phyloP scores from a whole-genome alignment of 1,140 invertebrate genomes.

The Chrysoperla carnea region DNA sequence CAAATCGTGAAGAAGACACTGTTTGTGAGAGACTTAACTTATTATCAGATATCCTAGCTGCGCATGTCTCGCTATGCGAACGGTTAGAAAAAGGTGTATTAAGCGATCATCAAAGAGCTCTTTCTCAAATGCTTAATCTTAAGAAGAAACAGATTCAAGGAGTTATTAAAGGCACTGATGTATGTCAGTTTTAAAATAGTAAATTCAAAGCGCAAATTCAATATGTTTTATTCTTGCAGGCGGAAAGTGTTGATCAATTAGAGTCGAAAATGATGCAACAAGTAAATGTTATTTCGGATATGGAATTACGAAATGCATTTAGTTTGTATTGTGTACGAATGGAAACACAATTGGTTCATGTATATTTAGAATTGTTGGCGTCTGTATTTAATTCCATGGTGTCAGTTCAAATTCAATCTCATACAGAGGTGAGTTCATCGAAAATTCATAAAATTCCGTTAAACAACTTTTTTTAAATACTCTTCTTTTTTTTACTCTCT shows the following conservation, averaged over 20 bases:
- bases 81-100: constrained; percentile 49
- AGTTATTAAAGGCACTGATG: constrained; percentile 39
- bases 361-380: constrained; percentile 45
- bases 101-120: constrained; percentile 46
- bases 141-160: constrained; percentile 54
- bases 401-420: constrained; percentile 36
- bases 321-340: constrained; percentile 53
- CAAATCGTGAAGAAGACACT: constrained; percentile 23
- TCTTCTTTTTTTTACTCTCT: too few species aligned
- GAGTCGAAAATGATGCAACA: constrained; percentile 51
- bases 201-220: neutral
- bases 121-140: constrained; percentile 47
- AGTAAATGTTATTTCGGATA: constrained; percentile 48
- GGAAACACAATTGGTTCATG: constrained; percentile 53
- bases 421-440: constrained; percentile 34
- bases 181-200: constrained; percentile 16
- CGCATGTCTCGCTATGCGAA: constrained; percentile 48
- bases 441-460: too few species aligned
- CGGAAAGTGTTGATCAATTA: constrained; percentile 44
- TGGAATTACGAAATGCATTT: constrained; percentile 50
- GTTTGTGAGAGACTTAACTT: constrained; percentile 42
- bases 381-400: constrained; percentile 40
- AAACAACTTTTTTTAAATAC: too few species aligned
- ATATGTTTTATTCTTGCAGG: constrained; percentile 20
- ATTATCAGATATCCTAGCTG: constrained; percentile 40